Base-by-base conservation (phyloP, 2,888 invertebrate genomes). In the Clepsis dumicolana region DNA sequence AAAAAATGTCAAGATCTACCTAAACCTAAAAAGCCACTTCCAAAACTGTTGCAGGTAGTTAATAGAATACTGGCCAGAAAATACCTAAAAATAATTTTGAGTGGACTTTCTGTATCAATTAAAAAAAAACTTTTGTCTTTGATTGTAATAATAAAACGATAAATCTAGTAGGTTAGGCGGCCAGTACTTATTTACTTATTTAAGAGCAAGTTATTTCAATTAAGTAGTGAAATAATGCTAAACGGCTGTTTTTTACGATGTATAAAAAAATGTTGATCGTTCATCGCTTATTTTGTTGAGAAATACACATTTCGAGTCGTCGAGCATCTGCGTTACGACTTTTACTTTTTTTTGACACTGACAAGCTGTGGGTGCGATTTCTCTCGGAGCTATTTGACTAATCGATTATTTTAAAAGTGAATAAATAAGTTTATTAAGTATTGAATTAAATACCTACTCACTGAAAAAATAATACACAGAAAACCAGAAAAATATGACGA, bases 301-400 rank as follows among this genome's bases (percentile, higher is more conserved):
- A 21, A 48, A 48, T 57, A 32, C 24, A 52, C 44, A 54, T 71
- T 71, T 68, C 41, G 53, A 29, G 8, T 59, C 61, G 32, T 5
- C 27, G 44, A 74, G 75, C 76, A 81, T 78, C 76, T 77, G 73
- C 78, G 72, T 71, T 73, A 74, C 76, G 77, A 88, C 90, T 90
- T 90, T 90, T 90, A 90, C 90, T 90, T 89, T 85, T 82, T 77
- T 59, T 56, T 63, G 59, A 53, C 64, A 68, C 41, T 81, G 83
- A 83, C 83, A 82, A 79, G 78, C 80, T 66, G 75, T 78, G 80
- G 82, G 76, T 82, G 80, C 80, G 88, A 87, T 88, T 89, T 89
- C 89, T 80, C 88, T 85, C 82, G 77, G 79, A 77, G 44, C 24
- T 60, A 54, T 44, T 60, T 32, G 4, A 63, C 16, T 21, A 53